Evolutionary conservation across 2,888 invertebrate species (phyloP).

Genomic region (Amaurobius ferox): DNA sequence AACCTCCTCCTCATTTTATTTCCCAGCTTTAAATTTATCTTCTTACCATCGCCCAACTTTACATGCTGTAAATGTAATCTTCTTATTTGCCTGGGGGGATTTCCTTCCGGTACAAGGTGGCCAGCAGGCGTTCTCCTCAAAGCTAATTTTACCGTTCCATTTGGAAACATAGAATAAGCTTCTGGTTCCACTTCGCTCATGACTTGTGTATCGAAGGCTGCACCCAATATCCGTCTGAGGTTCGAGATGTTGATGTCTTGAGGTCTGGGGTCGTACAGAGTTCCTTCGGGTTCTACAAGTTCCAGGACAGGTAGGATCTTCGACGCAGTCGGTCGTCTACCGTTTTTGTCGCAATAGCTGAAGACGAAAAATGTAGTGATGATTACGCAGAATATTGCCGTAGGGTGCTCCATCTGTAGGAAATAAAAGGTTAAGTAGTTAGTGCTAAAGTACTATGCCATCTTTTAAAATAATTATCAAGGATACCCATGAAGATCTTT

Average conservation of each 20-base stretch:
- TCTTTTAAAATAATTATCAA: too few relatives aligned
- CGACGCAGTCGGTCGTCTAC: slow-evolving; percentile 33
- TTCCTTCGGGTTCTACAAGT: slow-evolving; percentile 45
- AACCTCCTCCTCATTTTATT: slow-evolving; percentile 62
- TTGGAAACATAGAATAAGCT: slow-evolving; percentile 22
- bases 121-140: slow-evolving; percentile 47
- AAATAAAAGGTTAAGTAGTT: too few relatives aligned
- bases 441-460: too few relatives aligned
- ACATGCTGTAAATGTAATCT: slow-evolving; percentile 38
- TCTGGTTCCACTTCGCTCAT: slow-evolving; percentile 48
- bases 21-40: slow-evolving; percentile 46
- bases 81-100: slow-evolving; percentile 31
- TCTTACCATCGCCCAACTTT: slow-evolving; percentile 45
- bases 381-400: neutral
- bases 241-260: slow-evolving; percentile 22
- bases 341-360: neutral
- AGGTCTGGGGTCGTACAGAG: slow-evolving; percentile 40
- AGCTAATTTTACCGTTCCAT: slow-evolving; percentile 39
- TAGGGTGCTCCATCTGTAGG: slow-evolving; percentile 24
- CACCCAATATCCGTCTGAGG: slow-evolving; percentile 30
- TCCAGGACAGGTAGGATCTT: slow-evolving; percentile 43
- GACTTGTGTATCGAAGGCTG: slow-evolving; percentile 28
- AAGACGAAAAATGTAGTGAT: neutral
- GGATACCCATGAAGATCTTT: too few relatives aligned
- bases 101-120: slow-evolving; percentile 37